These are phyloP conservation scores for Cheilosia soror DNA, from an alignment of 2,888 invertebrate genomes.

Conservation along the genomic window DNA sequence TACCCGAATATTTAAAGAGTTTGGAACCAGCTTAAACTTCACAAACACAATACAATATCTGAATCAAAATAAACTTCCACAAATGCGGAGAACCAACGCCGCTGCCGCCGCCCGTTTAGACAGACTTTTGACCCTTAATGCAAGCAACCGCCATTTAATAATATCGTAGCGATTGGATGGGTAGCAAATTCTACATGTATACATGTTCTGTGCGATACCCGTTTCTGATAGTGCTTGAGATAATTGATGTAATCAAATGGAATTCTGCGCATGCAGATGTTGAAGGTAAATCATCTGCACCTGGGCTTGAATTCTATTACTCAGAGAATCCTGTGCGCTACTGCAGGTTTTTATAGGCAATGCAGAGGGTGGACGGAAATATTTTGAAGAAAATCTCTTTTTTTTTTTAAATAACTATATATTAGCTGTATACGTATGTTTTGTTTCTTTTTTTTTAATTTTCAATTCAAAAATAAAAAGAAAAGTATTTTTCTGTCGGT, in stretches of 20 bases:
- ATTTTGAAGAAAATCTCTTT: slow-evolving; percentile 60
- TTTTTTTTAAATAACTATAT: slow-evolving; percentile 57
- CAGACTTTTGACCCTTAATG: slow-evolving; percentile 53
- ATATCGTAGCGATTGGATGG: slow-evolving; percentile 65
- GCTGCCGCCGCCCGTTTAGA: slow-evolving; percentile 59
- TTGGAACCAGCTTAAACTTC: slow-evolving; percentile 60
- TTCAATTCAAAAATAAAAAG: slow-evolving; percentile 63
- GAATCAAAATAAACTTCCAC: slow-evolving; percentile 62
- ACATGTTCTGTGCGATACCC: slow-evolving; percentile 56
- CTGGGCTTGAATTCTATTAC: slow-evolving; percentile 69
- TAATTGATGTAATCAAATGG: slow-evolving; percentile 63
- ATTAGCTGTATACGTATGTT: slow-evolving; percentile 60
- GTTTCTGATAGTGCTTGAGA: slow-evolving; percentile 69
- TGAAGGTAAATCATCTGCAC: slow-evolving; percentile 64
- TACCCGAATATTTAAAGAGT: slow-evolving; percentile 67
- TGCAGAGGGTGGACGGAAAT: slow-evolving; percentile 66
- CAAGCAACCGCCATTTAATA: slow-evolving; percentile 65
- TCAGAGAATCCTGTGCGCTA: slow-evolving; percentile 51
- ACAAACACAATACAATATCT: slow-evolving; percentile 48
- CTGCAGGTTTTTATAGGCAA: slow-evolving; percentile 54
- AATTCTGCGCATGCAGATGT: slow-evolving; percentile 67
- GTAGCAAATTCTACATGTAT: slow-evolving; percentile 31
- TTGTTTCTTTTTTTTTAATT: slow-evolving; percentile 63
- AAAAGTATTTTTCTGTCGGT: slow-evolving; percentile 53
- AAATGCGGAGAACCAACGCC: slow-evolving; percentile 44